A percentile compares a stretch with the other conserved stretches of the same genome.
Conservation (phyloP, 2,113 vertebrate genomes). For the Lathamus discolor region DNA sequence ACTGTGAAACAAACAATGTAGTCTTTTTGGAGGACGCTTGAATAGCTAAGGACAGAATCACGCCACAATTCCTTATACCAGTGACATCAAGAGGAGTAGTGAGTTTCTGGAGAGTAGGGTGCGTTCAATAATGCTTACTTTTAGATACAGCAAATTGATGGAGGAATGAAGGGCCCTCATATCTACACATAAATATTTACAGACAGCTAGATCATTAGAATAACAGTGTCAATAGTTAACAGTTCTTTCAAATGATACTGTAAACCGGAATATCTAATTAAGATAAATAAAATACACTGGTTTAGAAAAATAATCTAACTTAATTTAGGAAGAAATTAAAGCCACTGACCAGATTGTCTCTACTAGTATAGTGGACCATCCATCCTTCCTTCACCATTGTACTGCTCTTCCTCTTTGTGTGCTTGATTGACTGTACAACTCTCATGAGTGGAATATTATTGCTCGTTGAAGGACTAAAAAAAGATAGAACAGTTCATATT, state of each 20-base stretch:
- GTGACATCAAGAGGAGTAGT: neutral
- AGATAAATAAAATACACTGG: neutral
- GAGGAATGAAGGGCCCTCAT: neutral
- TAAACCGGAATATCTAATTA: neutral
- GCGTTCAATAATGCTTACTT: neutral
- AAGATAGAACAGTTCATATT: neutral
- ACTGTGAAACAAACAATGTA: neutral
- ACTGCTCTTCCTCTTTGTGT: conserved; percentile 98
- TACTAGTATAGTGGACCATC: conserved; percentile 98
- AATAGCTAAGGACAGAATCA: neutral
- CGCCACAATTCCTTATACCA: neutral
- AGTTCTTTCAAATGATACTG: neutral
- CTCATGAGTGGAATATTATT: conserved; percentile 99
- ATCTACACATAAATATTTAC: neutral
- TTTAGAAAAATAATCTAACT: neutral
- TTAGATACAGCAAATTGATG: neutral
- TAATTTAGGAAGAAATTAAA: neutral
- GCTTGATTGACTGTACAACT: conserved; percentile 97
- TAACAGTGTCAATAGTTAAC: neutral
- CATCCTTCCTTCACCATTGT: conserved; percentile 98
- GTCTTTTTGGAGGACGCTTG: neutral
- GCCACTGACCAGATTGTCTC: conserved; percentile 92
- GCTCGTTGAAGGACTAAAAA: conserved; percentile 91
- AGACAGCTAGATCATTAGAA: neutral
- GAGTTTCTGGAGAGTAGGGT: neutral